Evolutionary conservation across 1,140 invertebrate genomes (phyloP), one percentile per base, ranked within the genome.

Genomic region (Odontomachus brunneus): DNA sequence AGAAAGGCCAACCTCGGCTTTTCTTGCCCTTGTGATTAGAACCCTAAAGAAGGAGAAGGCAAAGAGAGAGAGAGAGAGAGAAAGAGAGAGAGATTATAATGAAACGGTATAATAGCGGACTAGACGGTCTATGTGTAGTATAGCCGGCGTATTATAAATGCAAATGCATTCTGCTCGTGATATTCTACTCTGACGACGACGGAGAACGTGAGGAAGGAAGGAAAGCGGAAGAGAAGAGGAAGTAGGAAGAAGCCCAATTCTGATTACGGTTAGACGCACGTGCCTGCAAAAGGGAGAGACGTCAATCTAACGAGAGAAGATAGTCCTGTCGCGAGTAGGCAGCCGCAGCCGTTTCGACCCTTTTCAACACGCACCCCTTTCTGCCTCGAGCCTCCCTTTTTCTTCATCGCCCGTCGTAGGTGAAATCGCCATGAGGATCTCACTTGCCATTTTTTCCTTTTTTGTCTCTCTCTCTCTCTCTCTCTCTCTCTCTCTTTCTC

Each of bases 101-200:
- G 51, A 71, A 71, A 80, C 65, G 33, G 22, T 80, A 48, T 80
- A 80, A 59, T 48, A 71, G 38, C 38, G 44, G 49, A 38, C 17
- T 33, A 29, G 75, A 69, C 24, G 44, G n/a, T 14, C 22, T 44
- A 38, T 71, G 24, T 63, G 69, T n/a, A n/a, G n/a, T n/a, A 7
- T 80, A 80, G 12, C 33, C 38, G 48, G 22, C 24, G 63, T 80
- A 80, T 80, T 80, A 80, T 69, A 57, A 80, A 80, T 80, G 75
- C 65, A 59, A 80, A 80, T 80, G 75, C 65, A 71, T 71, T 80
- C 53, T 57, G 53, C 5, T 22, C 65, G 65, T 7, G 51, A 80
- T 80, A 80, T 71, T 69, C 65, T 71, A n/a, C 17, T 24, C 14
- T 57, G 65, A 71, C 67, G 69, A 78, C 29, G 65, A 59, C 53